Conservation (phyloP, 2,888 invertebrate genomes). For the Acanthococcus lagerstroemiae region DNA sequence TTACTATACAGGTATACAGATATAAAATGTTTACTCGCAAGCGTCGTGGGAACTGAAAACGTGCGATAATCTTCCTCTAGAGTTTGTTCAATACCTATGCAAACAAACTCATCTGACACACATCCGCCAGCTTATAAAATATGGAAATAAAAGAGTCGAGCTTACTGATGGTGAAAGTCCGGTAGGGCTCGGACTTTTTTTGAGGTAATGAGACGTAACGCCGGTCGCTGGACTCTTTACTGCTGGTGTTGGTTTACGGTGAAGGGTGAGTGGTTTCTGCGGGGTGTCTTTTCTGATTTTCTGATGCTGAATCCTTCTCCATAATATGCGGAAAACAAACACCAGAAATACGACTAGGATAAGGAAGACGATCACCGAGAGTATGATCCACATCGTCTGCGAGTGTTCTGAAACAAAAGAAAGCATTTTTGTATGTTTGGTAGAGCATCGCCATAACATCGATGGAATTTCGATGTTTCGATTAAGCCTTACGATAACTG, state of each 20-base stretch:
- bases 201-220: slow-evolving; percentile 59
- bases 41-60: no score
- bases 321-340: slow-evolving; percentile 16
- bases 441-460: no score
- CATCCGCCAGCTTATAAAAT: no score
- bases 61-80: no score
- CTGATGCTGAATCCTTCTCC: slow-evolving; percentile 17
- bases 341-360: background rate
- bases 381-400: slow-evolving; percentile 12
- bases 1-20: no score
- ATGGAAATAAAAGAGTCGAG: no score
- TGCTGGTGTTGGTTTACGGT: slow-evolving; percentile 64
- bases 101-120: no score
- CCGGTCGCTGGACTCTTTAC: slow-evolving; percentile 72
- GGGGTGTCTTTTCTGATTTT: slow-evolving; percentile 21
- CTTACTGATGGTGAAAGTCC: slow-evolving; percentile 49
- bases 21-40: no score
- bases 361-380: slow-evolving; percentile 3
- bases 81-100: no score
- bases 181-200: slow-evolving; percentile 89
- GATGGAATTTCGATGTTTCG: no score
- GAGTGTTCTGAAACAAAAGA: slow-evolving; percentile 18
- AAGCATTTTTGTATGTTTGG: no score
- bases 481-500: no score
- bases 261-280: slow-evolving; percentile 43